A percentile compares a stretch with the other conserved stretches of the same genome.
Conservation (phyloP, 2,113 vertebrate genomes). For the Lampris megalopsis region DNA sequence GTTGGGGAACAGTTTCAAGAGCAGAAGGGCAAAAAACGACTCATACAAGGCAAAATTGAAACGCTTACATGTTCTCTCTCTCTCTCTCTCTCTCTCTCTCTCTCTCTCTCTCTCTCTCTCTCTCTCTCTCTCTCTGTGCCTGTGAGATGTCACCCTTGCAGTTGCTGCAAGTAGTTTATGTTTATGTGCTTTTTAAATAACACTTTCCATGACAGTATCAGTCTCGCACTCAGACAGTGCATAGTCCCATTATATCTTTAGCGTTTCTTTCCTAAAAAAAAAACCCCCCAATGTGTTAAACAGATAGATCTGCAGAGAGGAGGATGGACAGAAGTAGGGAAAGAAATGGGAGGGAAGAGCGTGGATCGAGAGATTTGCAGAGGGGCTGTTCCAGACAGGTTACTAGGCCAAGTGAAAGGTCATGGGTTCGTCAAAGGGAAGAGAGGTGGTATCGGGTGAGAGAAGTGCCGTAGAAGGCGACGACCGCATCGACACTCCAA, state of each 20-base stretch:
- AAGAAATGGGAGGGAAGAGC: not conserved
- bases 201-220: slow-evolving; percentile 23
- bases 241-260: not conserved
- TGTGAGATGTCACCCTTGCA: slow-evolving; percentile 3
- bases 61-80: too few species aligned
- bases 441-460: not conserved
- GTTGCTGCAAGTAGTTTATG: slow-evolving; percentile 41
- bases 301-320: not conserved
- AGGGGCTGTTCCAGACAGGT: not conserved
- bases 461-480: slow-evolving; percentile 1
- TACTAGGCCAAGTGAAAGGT: not conserved
- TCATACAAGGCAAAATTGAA: slow-evolving; percentile 42
- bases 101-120: too few species aligned
- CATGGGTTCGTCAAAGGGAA: not conserved
- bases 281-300: not conserved
- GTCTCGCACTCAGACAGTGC: slow-evolving; percentile 4
- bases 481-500: slow-evolving; percentile 38
- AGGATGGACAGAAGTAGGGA: not conserved
- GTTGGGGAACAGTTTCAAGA: slow-evolving; percentile 29
- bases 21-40: slow-evolving; percentile 29
- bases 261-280: not conserved
- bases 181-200: slow-evolving; percentile 34
- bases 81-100: too few species aligned
- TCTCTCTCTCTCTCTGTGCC: too few species aligned
- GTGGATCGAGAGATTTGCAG: not conserved